phyloP scores from a whole-genome alignment of 2,113 vertebrate genomes.

The Chloebia gouldiae region DNA sequence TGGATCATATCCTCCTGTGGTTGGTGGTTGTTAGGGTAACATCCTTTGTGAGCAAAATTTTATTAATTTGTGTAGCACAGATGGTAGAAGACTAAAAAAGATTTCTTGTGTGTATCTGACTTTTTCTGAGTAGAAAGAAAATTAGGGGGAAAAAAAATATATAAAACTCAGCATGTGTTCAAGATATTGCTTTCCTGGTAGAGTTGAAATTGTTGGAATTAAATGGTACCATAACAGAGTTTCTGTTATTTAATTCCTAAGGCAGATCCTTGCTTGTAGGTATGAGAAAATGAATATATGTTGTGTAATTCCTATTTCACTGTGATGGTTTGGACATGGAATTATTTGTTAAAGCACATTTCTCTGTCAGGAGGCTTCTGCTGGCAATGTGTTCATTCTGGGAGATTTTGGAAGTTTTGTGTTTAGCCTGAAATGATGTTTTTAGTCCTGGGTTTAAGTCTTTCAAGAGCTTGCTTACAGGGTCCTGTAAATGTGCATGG shows the following conservation, averaged over 20 bases:
- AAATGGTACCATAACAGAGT: not conserved
- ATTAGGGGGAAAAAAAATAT: not conserved
- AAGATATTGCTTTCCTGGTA: not conserved
- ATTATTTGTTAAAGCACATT: not conserved
- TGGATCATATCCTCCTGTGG: not conserved
- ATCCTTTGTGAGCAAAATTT: not conserved
- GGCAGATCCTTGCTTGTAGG: not conserved
- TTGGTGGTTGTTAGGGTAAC: constrained; percentile 29
- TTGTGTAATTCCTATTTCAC: not conserved
- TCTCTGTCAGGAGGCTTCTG: not conserved
- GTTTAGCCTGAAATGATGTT: not conserved
- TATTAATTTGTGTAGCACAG: not conserved
- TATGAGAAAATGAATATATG: not conserved
- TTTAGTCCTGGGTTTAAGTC: not conserved
- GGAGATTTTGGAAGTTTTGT: not conserved
- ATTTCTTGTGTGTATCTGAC: not conserved
- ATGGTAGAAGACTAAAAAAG: not conserved
- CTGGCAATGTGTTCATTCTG: not conserved
- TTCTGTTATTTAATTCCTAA: not conserved
- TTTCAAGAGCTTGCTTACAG: not conserved
- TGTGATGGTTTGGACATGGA: not conserved
- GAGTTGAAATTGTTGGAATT: not conserved
- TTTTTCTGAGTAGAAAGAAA: not conserved
- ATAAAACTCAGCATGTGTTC: not conserved
- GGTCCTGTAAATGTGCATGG: not conserved